Evolutionary conservation across 2,888 invertebrate species (phyloP), one percentile per base, ranked within the genome.

Genomic region (Lathronympha strigana): DNA sequence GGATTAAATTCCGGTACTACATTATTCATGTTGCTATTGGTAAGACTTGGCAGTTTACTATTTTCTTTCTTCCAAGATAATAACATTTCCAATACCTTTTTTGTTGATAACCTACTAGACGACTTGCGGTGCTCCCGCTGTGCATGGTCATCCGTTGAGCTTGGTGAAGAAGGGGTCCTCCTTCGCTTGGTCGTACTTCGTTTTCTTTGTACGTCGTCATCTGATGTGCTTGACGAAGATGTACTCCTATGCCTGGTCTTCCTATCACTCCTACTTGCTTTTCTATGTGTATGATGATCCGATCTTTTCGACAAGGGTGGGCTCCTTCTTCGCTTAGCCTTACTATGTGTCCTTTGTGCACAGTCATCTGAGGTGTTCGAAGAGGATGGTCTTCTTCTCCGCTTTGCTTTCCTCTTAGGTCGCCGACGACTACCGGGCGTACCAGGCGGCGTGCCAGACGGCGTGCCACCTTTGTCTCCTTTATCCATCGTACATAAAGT

Each of bases 1-100:
- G 40, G 40, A 40, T 40, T 40, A 17, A 40, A 40, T 17, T 40
- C 40, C 6, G 40, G 40, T 8, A 40, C 17, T 40, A 40, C 40
- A 40, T 40, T 40, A 15, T 40, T 40, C 40, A 40, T 40, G 40
- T 6, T 40, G 15, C 40, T 40, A 15, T 40, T 40, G 17, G 17
- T 15, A 8, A 40, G 17, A 2, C 40, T 40, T 17, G 40, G 6
- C 15, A 8, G 40, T 17, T 40, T n/a, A 40, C 40, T 40, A 17
- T 40, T 40, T 15, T 40, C 40, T 2, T 5, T 15, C 6, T 17
- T 40, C 40, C 17, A 40, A 17, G 40, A 9, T 17, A 17, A 8
- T 17, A 40, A 40, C 6, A 40, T 15, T 17, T 40, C 17, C 40
- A 40, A 8, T 17, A 40, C 40, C 4, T 40, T 17, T 40, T 40